Evolutionary conservation across 1,140 invertebrate genomes (phyloP), one percentile per base, ranked within the genome.

Genomic region (Drosophila nikananu): DNA sequence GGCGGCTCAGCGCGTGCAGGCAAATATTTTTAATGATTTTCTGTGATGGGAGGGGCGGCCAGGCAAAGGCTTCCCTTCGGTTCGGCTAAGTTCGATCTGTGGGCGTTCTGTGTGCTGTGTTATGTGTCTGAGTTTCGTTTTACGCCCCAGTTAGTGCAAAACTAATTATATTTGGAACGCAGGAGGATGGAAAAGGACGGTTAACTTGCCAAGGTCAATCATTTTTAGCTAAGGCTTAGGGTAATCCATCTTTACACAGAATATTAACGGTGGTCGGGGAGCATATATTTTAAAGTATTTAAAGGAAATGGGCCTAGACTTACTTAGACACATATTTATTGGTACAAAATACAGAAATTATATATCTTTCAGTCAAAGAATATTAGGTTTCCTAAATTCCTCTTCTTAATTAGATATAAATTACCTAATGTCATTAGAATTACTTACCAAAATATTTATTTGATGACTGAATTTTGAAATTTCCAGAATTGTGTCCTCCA

Each of bases 11-110:
- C 81, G 84, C 84, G 84, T 84, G 86, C 81, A 84, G 73, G 81
- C 86, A 89, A 89, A 89, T 89, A 84, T 89, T 89, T 89, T 90
- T 89, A 89, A 89, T 90, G 84, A 89, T 89, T 89, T 84, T 81
- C 41, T 52, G 27, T 52, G n/a, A 44, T 59, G 42, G 44, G 59
- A 54, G 55, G 21, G 48, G 58, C 27, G 35, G 17, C 59, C 58
- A 66, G 79, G 78, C 70, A 82, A 81, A 67, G 67, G 57, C 46
- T 63, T 54, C 30, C 13, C 61, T 82, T 80, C 25, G 35, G 9
- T 62, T 27, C 30, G 10, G 51, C 8, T 61, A 37, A 61, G 58
- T 86, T 87, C 84, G 84, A 83, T 80, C 59, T 80, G 55, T 49
- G 65, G 59, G 66, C 63, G 60, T 65, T 58, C 65, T 55, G 61